Conservation (phyloP, 2,113 vertebrate species). For the Cervus canadensis region DNA sequence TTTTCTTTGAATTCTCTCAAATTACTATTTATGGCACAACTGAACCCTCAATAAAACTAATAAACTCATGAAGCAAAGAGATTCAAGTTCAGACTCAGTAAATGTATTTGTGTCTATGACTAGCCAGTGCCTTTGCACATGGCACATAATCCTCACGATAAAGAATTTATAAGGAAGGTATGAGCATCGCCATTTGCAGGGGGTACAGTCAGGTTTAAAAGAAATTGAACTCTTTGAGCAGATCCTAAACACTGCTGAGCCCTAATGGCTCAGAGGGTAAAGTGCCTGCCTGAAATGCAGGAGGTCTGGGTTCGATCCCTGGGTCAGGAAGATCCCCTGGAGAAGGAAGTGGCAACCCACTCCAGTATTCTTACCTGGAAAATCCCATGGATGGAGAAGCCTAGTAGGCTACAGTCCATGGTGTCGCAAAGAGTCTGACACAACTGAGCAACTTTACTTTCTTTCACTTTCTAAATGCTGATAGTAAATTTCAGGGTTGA, state of each 20-base stretch:
- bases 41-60: not conserved
- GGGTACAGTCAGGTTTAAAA: not conserved
- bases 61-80: not conserved
- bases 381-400: no score
- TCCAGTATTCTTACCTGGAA: no score
- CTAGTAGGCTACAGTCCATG: no score
- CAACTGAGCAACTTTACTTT: no score
- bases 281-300: no score
- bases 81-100: not conserved
- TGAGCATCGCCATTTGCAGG: not conserved
- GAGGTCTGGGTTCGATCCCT: no score
- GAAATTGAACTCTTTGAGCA: not conserved
- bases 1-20: not conserved
- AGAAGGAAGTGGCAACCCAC: no score
- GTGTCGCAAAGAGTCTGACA: no score
- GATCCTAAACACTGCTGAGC: not conserved
- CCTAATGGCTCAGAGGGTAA: no score
- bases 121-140: not conserved
- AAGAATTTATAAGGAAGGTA: not conserved
- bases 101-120: not conserved
- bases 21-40: not conserved
- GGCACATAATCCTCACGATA: not conserved
- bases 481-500: not conserved
- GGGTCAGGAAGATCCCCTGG: no score
- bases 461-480: no score